Evolutionary conservation across 2,113 vertebrate species (phyloP).

Genomic region (Physeter macrocephalus): DNA sequence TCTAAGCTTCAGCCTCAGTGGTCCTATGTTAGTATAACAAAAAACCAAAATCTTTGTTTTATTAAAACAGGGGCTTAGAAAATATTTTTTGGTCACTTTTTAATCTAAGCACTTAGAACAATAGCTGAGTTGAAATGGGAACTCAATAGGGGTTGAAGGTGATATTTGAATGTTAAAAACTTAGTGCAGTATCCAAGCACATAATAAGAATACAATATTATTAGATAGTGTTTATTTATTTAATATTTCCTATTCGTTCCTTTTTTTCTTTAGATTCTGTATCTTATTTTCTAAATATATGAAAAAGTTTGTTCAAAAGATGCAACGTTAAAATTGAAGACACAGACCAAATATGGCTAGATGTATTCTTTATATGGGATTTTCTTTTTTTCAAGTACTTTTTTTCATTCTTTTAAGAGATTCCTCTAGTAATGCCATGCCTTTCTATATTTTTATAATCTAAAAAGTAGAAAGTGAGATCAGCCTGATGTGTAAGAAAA

Average conservation of each 20-base stretch:
- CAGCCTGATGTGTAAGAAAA: background rate
- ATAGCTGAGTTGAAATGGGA: background rate
- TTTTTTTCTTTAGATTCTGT: background rate
- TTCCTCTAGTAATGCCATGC: background rate
- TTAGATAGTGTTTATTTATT: background rate
- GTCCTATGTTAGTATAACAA: background rate
- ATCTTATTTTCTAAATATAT: background rate
- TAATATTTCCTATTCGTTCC: background rate
- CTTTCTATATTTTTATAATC: background rate
- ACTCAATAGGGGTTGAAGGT: background rate
- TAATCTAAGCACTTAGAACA: background rate
- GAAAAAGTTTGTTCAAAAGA: background rate
- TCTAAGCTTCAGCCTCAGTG: background rate
- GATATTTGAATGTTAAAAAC: background rate
- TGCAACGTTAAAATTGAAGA: background rate
- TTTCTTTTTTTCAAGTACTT: background rate
- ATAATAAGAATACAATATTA: background rate
- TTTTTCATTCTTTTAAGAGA: background rate
- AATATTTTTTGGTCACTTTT: background rate
- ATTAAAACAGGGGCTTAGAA: background rate
- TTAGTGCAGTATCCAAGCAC: background rate
- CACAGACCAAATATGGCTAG: background rate
- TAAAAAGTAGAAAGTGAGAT: background rate
- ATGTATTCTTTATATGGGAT: background rate
- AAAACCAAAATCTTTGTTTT: background rate